Percentiles rank a stretch among this genome's conserved stretches.
Conservation (phyloP, 2,888 invertebrate genomes). For the Pedicia rivosa region DNA sequence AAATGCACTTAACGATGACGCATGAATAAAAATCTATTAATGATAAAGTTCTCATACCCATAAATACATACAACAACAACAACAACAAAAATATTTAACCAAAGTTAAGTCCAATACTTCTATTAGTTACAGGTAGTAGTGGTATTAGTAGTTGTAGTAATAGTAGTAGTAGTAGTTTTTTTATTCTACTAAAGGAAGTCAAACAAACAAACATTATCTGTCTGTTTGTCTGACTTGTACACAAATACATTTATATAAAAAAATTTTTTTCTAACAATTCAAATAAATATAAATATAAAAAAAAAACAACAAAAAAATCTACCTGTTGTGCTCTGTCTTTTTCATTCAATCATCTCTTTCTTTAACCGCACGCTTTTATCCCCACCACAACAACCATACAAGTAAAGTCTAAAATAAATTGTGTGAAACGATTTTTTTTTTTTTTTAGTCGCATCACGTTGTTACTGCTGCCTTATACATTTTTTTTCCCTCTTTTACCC, state of each 20-base stretch:
- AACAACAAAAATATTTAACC: too few species aligned
- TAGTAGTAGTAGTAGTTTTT: too few species aligned
- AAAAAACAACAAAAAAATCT: not conserved
- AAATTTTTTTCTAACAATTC: not conserved
- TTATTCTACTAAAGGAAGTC: not conserved
- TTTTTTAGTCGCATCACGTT: not conserved
- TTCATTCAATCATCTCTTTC: not conserved
- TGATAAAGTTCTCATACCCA: too few species aligned
- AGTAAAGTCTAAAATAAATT: not conserved
- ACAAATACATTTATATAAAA: not conserved
- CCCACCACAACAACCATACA: not conserved
- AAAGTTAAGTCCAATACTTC: too few species aligned
- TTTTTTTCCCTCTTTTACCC: not conserved
- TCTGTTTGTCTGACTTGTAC: not conserved
- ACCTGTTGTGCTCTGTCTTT: not conserved
- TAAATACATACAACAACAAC: too few species aligned
- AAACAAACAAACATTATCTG: not conserved
- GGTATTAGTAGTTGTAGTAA: too few species aligned
- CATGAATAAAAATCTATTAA: too few species aligned
- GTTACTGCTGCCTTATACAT: too few species aligned
- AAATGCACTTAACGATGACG: too few species aligned
- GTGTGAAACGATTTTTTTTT: not conserved
- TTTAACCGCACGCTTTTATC: conserved; percentile 3
- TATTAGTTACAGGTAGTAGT: too few species aligned
- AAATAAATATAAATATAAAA: too few species aligned